Evolutionary conservation across 53 echinoderm and acorn worm species (phyloP).

Genomic region (Holothuria scabra): DNA sequence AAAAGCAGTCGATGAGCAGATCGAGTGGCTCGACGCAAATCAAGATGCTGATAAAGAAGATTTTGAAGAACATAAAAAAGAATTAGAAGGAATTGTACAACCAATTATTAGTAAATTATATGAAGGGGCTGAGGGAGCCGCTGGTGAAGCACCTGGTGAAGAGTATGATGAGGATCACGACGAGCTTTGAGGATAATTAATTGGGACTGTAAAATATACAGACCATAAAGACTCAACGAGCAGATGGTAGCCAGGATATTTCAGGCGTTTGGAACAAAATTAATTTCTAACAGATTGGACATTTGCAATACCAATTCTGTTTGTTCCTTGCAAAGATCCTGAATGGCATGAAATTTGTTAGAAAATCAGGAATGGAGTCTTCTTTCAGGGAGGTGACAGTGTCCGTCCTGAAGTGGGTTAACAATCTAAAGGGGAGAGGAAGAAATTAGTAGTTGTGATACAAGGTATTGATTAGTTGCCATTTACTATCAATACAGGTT

Average conservation of each 20-base stretch:
- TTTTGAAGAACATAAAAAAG: conserved; percentile 92
- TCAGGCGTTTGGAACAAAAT: too few species aligned
- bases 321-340: too few species aligned
- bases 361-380: too few species aligned
- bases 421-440: too few species aligned
- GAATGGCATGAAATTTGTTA: too few species aligned
- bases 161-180: conserved; percentile 76
- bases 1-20: conserved; percentile 84
- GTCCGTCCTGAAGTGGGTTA: too few species aligned
- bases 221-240: background rate
- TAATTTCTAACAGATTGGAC: too few species aligned
- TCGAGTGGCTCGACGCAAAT: conserved; percentile 96
- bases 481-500: too few species aligned
- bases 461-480: too few species aligned
- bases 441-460: too few species aligned
- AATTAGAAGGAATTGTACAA: conserved; percentile 81
- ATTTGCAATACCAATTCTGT: too few species aligned
- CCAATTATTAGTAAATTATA: conserved; percentile 98
- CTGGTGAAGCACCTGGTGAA: conserved; percentile 54
- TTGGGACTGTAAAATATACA: background rate
- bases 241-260: background rate
- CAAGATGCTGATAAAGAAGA: conserved; percentile 96
- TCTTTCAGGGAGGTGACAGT: too few species aligned
- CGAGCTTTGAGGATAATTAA: conserved; percentile 57
- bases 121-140: conserved; percentile 82